These are phyloP conservation scores for Mythimna lalbum DNA, from an alignment of 2,888 invertebrate genomes.

Conservation along the genomic window DNA sequence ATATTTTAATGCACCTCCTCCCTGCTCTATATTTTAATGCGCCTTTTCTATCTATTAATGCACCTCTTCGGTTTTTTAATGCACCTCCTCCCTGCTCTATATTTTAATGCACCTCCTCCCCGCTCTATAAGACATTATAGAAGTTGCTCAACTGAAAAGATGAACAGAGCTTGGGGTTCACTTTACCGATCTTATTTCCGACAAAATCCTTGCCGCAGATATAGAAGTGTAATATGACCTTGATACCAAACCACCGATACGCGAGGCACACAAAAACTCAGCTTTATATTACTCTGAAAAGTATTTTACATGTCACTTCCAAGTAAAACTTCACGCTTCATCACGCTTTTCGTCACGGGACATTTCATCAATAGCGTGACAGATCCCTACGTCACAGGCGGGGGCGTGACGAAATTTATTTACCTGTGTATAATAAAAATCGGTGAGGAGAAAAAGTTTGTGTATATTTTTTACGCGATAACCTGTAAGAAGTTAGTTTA, in stretches of 20 bases:
- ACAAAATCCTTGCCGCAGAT: not conserved
- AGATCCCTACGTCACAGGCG: conserved; percentile 32
- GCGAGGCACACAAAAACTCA: not conserved
- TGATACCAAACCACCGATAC: conserved; percentile 8
- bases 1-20: no score
- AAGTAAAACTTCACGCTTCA: conserved; percentile 28
- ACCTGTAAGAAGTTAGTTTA: not conserved
- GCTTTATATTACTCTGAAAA: conserved; percentile 13
- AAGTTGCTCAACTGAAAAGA: no score
- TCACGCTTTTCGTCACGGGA: conserved; percentile 36
- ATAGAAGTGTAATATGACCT: not conserved
- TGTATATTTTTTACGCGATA: not conserved
- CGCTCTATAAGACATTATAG: no score
- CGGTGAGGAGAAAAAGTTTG: not conserved
- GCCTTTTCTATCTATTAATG: no score
- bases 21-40: no score
- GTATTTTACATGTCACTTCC: conserved; percentile 44
- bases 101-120: not conserved
- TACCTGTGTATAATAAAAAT: conserved; percentile 4
- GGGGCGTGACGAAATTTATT: conserved; percentile 16
- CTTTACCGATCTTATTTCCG: not conserved
- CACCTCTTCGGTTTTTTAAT: no score
- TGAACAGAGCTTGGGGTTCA: no score
- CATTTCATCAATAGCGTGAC: conserved; percentile 44
- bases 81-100: no score